Base-by-base conservation (phyloP, 2,113 vertebrate species). In the Carlito syrichta region DNA sequence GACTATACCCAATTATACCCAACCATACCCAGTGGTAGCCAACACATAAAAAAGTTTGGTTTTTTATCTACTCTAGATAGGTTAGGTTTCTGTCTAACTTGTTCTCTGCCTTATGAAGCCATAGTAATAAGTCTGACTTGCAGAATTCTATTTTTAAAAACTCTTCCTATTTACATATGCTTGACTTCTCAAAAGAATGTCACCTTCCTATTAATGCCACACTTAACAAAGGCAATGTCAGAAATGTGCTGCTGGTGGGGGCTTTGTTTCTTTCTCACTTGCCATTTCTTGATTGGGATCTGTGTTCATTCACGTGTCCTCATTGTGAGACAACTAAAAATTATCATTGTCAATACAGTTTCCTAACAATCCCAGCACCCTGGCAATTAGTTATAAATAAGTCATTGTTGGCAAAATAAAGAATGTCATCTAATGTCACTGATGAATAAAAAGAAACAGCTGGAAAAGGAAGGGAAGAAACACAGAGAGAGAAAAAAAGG, bases 61-160 rank as follows among this genome's bases (percentile, higher is more conserved):
- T n/a, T n/a, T n/a, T n/a, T n/a, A n/a, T n/a, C n/a, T n/a, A n/a
- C n/a, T n/a, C n/a, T n/a, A n/a, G n/a, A n/a, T n/a, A n/a, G n/a
- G n/a, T n/a, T n/a, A 97, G 76, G 93, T 94, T 96, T 98, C 97
- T 92, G 71, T 97, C 97, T 96, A 97, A 95, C 97, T 97, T 85
- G 56, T 94, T 98, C 86, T 91, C 92, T 94, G 89, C 93, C 96
- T 98, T 97, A 93, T 90, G 92, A 98, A 97, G 87, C 76, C 40
- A n/a, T 20, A 13, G 74, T 94, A 97, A 97, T 85, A 91, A 98
- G 60, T 86, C 84, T 83, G 7, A 20, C 97, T 98, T 89, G 85
- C 48, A 97, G 96, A 97, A 90, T 96, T 97, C 97, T 97, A 97
- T 97, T 97, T 98, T 97, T 96, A 77, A 93, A 93, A 96, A 97